phyloP scores from a whole-genome alignment of 2,113 vertebrate genomes.

The Apteryx mantelli region DNA sequence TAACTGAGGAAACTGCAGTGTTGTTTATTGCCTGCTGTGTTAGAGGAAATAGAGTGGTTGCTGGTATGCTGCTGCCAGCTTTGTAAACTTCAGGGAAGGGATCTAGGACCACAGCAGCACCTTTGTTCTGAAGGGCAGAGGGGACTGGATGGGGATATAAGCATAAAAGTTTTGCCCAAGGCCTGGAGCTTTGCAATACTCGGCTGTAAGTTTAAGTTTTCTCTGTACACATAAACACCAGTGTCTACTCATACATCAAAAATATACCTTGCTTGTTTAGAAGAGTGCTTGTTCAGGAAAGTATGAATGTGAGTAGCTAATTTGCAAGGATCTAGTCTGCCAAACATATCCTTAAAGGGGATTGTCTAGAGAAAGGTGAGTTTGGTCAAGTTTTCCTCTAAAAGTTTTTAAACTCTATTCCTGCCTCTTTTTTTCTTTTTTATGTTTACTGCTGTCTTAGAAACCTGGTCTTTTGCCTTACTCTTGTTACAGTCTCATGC shows the following conservation, averaged over 20 bases:
- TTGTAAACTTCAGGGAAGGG: fast-evolving
- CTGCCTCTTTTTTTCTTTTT: too few relatives aligned
- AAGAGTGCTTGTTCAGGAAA: neutral
- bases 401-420: neutral
- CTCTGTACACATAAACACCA: neutral
- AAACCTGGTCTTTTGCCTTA: too few relatives aligned
- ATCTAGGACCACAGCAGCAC: neutral
- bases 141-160: too few relatives aligned
- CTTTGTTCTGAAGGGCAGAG: neutral
- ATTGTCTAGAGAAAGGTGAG: neutral
- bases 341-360: neutral
- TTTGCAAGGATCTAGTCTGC: neutral
- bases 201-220: too few relatives aligned
- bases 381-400: neutral
- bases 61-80: fast-evolving
- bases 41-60: neutral
- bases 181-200: neutral
- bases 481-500: too few relatives aligned
- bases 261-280: neutral
- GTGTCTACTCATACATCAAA: neutral
- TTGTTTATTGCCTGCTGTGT: neutral
- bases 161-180: fast-evolving
- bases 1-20: fast-evolving
- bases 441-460: neutral
- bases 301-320: neutral